Evolutionary conservation across 2,888 invertebrate genomes (phyloP).

Genomic region (Dynastes maya): DNA sequence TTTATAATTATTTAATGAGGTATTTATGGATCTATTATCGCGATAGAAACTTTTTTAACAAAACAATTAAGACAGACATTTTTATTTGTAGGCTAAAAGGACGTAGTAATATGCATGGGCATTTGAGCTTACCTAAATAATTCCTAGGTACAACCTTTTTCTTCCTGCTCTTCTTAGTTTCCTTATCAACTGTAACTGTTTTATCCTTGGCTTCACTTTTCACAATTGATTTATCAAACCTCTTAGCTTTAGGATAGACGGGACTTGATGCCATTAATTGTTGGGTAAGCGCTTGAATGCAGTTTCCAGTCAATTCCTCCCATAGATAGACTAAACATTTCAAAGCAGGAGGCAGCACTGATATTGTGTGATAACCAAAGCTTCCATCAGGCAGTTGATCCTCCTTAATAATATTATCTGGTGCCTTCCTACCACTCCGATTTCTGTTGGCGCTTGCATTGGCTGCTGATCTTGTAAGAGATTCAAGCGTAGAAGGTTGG

Average conservation of each 20-base stretch:
- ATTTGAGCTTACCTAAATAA: slow-evolving; percentile 63
- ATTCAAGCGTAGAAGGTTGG: slow-evolving; percentile 84
- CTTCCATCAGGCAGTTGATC: slow-evolving; percentile 62
- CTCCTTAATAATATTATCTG: slow-evolving; percentile 72
- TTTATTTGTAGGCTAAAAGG: background rate
- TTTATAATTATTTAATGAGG: no score
- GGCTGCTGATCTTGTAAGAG: slow-evolving; percentile 83
- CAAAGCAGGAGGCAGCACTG: slow-evolving; percentile 89
- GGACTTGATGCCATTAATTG: slow-evolving; percentile 77
- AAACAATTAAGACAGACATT: background rate
- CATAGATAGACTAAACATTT: slow-evolving; percentile 91
- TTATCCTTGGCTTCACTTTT: slow-evolving; percentile 69
- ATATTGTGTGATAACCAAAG: slow-evolving; percentile 75
- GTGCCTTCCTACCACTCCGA: slow-evolving; percentile 68
- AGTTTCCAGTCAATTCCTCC: slow-evolving; percentile 86
- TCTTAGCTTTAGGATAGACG: slow-evolving; percentile 62
- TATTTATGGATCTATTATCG: no score
- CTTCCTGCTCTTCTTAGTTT: slow-evolving; percentile 74
- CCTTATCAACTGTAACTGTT: slow-evolving; percentile 67
- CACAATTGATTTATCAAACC: slow-evolving; percentile 61
- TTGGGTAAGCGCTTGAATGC: slow-evolving; percentile 78
- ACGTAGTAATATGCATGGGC: no score
- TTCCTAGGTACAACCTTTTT: slow-evolving; percentile 72
- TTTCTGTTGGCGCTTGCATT: slow-evolving; percentile 85
- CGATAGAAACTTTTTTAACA: no score